Evolutionary conservation across 2,888 invertebrate species (phyloP), one percentile per base, ranked within the genome.

Genomic region (Clistopyga incitator): DNA sequence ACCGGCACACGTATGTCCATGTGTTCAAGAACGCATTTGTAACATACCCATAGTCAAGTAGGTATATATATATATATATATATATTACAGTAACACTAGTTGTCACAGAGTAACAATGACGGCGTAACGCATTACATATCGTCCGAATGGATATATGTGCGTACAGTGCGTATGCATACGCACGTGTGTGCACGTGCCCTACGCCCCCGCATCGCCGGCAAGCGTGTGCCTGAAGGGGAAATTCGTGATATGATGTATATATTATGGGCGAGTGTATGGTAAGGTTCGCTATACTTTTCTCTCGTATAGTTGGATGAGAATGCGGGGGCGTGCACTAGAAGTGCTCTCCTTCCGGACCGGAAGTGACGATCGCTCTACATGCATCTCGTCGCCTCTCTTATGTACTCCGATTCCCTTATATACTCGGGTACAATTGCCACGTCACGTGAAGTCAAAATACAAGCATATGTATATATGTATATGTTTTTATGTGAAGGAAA

Each of bases 101-200:
- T 74, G 78, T 84, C 78, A 64, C 77, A 42, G 47, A 72, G 78
- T 54, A 64, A 65, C 38, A 70, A 25, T 34, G 50, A 34, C 13
- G 50, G 42, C 15, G 75, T 38, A 11, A 56, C 59, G 50, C 59
- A 75, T 75, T 80, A 74, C 42, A 42, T 38, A 38, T 75, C 59
- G 65, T 50, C 59, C 52, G 71, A 76, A 75, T 79, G 61, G 50
- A 83, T 71, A 74, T 45, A 50, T n/a, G n/a, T n/a, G 13, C n/a
- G 45, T 54, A 56, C 34, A 59, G 68, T 42, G 11, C 25, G 81
- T 65, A 52, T 38, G 64, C 23, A 70, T 52, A 64, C 61, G 50
- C 90, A 90, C 90, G 90, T 88, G 89, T 88, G 88, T 87, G 84
- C 89, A 89, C 90, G 90, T 90, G 90, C 86, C 87, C 72, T 56